Evolutionary conservation across 2,888 invertebrate species (phyloP), one percentile per base, ranked within the genome.

Genomic region (Psylliodes chrysocephalus): DNA sequence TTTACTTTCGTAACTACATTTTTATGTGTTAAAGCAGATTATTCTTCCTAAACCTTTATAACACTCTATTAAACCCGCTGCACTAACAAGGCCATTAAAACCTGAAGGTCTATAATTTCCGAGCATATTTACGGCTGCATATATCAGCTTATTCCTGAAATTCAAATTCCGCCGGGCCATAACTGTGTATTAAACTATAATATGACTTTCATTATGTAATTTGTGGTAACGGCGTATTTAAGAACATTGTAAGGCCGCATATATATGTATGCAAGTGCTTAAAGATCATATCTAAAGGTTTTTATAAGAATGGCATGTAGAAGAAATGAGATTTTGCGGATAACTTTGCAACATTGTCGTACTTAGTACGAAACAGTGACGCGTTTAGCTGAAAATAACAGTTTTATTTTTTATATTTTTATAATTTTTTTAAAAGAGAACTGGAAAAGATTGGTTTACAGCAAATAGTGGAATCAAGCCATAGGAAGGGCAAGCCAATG

Each of bases 141-240:
- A 47, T 47, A 47, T 47, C 19, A 47, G 5, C n/a, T 6, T 17
- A 22, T 47, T 5, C 10, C 15, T 47, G 12, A 47, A 47, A 22
- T 47, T 47, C 12, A 47, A 47, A 47, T 47, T 47, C 47, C 19
- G 8, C 52, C 54, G 22, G 53, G 46, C 53, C 44, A 53, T 33
- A 33, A 60, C 18, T 38, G 18, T 59, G 51, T 42, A 22, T 49
- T 59, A 59, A 46, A 30, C 54, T 47, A 38, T 60, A 60, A 60
- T 60, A 47, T 40, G 54, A 60, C 60, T 54, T 54, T 46, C 44
- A 54, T 60, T 60, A 44, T 52, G 53, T 18, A 46, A 60, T 60
- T 60, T 54, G 40, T 33, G 22, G 42, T 60, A 60, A 46, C 53
- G 46, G 60, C 60, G 19, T 44, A 33, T 22, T 42, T 42, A 44